Evolutionary conservation across 2,113 vertebrate species (phyloP).

Genomic region (Calypte anna): DNA sequence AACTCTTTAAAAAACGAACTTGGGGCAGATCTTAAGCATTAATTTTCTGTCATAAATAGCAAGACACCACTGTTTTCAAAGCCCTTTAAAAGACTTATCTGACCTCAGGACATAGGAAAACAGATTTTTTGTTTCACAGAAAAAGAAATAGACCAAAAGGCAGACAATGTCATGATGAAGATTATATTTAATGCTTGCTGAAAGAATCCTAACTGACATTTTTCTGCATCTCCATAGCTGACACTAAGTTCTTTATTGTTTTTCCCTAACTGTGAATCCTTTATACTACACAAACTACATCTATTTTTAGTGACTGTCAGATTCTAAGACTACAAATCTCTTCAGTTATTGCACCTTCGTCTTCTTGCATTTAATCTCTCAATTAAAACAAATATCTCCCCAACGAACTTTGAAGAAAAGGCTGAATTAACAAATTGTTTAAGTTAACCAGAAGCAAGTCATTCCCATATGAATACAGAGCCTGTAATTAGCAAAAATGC

Average conservation of each 20-base stretch:
- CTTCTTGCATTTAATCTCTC: neutral
- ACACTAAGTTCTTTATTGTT: neutral
- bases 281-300: neutral
- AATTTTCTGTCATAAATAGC: neutral
- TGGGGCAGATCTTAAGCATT: neutral
- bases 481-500: constrained; percentile 2
- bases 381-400: constrained; percentile 43
- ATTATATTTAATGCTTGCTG: constrained; percentile 1
- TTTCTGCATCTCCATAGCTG: neutral
- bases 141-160: neutral
- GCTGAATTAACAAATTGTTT: constrained; percentile 35
- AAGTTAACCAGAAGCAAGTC: constrained; percentile 23
- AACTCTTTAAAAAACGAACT: neutral
- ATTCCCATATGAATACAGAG: neutral
- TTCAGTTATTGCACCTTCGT: constrained; percentile 4
- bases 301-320: constrained; percentile 7
- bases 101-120: neutral
- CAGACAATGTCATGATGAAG: neutral
- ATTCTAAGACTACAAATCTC: neutral
- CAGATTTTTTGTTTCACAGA: neutral
- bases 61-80: neutral
- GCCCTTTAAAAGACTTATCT: neutral
- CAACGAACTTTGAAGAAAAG: constrained; percentile 19
- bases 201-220: constrained; percentile 11
- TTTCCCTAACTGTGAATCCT: neutral